phyloP scores from a whole-genome alignment of 2,888 invertebrate genomes.

The Papilio protenor region DNA sequence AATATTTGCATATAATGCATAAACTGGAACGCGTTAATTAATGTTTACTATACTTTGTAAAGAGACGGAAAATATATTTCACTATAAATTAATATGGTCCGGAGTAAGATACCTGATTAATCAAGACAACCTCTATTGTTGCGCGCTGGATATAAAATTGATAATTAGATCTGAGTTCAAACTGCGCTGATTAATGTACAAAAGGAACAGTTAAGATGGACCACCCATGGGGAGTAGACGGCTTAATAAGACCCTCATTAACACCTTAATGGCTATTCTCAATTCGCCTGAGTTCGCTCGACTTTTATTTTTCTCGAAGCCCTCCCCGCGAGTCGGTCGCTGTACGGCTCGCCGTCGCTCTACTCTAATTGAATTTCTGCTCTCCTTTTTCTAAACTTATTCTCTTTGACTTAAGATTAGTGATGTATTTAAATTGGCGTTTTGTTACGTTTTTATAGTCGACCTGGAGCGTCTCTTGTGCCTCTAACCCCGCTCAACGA shows the following conservation, averaged over 20 bases:
- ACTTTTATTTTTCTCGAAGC: slow-evolving; percentile 75
- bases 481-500: slow-evolving; percentile 55
- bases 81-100: background rate
- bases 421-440: slow-evolving; percentile 82
- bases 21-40: background rate
- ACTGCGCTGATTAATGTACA: slow-evolving; percentile 79
- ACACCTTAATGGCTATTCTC: slow-evolving; percentile 84
- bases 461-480: slow-evolving; percentile 56
- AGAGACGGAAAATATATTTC: background rate
- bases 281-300: slow-evolving; percentile 80
- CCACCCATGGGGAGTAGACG: slow-evolving; percentile 82
- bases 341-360: slow-evolving; percentile 61
- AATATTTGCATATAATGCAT: background rate
- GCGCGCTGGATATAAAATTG: slow-evolving; percentile 65
- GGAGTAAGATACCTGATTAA: slow-evolving; percentile 28
- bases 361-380: slow-evolving; percentile 79
- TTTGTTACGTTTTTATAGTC: slow-evolving; percentile 80
- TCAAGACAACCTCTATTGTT: slow-evolving; percentile 55
- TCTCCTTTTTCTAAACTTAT: slow-evolving; percentile 80
- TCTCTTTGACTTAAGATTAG: slow-evolving; percentile 83
- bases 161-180: slow-evolving; percentile 76
- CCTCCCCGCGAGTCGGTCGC: slow-evolving; percentile 61
- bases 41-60: background rate
- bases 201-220: slow-evolving; percentile 73
- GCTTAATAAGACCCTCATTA: slow-evolving; percentile 84